A percentile compares a stretch with the other conserved stretches of the same genome.
Conservation (phyloP, 2,113 vertebrate genomes). For the Probosciger aterrimus region DNA sequence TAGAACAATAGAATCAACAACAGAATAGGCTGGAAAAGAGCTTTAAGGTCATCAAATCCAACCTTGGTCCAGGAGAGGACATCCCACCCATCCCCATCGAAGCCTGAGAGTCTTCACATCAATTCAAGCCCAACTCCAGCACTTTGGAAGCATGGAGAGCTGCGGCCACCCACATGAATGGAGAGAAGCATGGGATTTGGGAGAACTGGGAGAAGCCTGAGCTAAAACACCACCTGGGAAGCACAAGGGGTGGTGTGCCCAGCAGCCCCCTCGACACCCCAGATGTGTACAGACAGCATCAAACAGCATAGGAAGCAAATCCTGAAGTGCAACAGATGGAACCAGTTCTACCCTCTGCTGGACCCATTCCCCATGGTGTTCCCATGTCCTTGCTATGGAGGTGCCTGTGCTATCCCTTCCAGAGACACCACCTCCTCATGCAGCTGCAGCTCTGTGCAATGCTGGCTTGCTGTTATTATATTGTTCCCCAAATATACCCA, state of each 20-base stretch:
- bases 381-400: background rate
- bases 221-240: background rate
- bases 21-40: background rate
- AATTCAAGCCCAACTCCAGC: fast-evolving
- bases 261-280: background rate
- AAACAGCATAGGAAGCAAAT: background rate
- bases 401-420: background rate
- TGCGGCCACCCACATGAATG: fast-evolving
- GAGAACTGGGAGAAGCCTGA: background rate
- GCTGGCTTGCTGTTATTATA: background rate
- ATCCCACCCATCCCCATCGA: background rate
- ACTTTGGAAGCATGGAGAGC: fast-evolving
- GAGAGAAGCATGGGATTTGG: background rate
- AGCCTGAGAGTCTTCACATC: fast-evolving
- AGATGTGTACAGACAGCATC: background rate
- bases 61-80: background rate
- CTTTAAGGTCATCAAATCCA: background rate
- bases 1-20: background rate
- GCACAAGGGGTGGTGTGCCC: background rate
- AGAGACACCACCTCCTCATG: background rate
- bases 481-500: background rate
- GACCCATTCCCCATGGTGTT: background rate
- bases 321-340: background rate
- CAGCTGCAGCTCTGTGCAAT: background rate
- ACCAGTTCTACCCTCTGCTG: background rate